Conservation (phyloP, 2,113 vertebrate genomes). For the Prunella fulvescens region DNA sequence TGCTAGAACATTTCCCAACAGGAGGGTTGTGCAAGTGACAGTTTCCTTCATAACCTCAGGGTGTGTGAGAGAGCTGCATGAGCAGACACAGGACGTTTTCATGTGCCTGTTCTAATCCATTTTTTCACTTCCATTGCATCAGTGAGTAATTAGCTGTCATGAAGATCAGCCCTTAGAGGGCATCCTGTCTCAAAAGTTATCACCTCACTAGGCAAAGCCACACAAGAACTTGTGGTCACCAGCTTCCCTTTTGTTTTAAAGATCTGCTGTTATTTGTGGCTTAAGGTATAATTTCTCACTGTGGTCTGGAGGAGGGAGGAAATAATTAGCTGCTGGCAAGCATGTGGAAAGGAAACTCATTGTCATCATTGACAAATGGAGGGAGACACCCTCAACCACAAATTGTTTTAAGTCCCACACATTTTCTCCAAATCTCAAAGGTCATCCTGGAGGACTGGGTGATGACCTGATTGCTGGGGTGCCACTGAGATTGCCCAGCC, state of each 20-base stretch:
- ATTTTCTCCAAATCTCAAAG: background rate
- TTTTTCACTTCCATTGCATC: background rate
- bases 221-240: background rate
- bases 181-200: background rate
- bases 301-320: background rate
- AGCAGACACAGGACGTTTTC: background rate
- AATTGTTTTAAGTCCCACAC: background rate
- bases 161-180: background rate
- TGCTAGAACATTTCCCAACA: background rate
- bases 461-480: background rate
- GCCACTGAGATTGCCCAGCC: background rate
- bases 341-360: background rate
- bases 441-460: background rate
- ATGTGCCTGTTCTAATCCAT: background rate
- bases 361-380: background rate
- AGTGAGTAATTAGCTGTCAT: background rate
- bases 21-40: background rate
- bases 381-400: background rate
- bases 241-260: background rate
- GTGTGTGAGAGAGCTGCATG: background rate
- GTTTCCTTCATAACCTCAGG: background rate
- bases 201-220: background rate
- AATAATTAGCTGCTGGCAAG: background rate
- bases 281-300: background rate
- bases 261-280: background rate